Conservation (phyloP, 2,888 invertebrate genomes). For the Ganaspis brasiliensis region DNA sequence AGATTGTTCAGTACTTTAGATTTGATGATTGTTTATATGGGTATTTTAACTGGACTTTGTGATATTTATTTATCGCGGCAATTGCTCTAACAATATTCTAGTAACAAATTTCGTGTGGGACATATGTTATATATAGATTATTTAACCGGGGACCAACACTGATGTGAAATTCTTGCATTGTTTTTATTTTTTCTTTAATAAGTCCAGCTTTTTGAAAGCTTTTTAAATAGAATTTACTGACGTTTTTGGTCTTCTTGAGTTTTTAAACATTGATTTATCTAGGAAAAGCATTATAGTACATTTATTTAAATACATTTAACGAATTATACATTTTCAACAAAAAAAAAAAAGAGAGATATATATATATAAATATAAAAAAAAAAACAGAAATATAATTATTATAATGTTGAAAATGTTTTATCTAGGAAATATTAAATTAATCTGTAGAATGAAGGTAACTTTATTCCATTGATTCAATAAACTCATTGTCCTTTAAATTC, state of each 20-base stretch:
- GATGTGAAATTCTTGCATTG: not conserved
- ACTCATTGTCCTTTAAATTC: too few relatives aligned
- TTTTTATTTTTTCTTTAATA: constrained; percentile 21
- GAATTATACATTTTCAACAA: not conserved
- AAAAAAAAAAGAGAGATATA: too few relatives aligned
- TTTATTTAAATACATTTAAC: not conserved
- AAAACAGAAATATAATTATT: too few relatives aligned
- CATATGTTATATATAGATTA: constrained; percentile 7
- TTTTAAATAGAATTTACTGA: constrained; percentile 26
- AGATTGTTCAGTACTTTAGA: not conserved
- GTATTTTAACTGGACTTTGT: constrained; percentile 5
- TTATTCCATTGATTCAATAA: too few relatives aligned
- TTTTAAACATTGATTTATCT: constrained; percentile 30
- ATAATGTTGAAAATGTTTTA: not conserved
- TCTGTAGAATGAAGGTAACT: too few relatives aligned
- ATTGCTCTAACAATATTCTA: constrained; percentile 36
- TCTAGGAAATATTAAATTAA: not conserved
- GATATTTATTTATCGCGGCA: constrained; percentile 18
- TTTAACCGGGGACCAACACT: constrained; percentile 19
- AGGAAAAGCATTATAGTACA: not conserved
- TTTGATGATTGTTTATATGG: not conserved
- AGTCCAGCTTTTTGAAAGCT: not conserved
- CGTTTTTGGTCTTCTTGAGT: not conserved
- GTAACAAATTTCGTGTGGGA: constrained; percentile 21
- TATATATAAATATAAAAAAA: too few relatives aligned